Evolutionary conservation across 2,888 invertebrate species (phyloP).

Genomic region (Monochamus alternatus): DNA sequence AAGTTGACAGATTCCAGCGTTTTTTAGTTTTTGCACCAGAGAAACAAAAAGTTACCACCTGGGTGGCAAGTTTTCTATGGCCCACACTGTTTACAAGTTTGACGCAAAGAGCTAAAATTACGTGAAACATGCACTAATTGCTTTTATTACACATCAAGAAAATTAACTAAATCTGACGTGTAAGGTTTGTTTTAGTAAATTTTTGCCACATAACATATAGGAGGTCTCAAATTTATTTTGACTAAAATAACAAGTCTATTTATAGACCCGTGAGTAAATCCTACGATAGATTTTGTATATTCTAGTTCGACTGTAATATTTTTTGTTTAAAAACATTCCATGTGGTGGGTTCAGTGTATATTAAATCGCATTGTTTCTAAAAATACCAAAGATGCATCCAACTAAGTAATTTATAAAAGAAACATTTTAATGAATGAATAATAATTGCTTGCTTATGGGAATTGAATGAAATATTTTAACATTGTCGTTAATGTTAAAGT

Average conservation of each 20-base stretch:
- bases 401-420: no score
- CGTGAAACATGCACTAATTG: background rate
- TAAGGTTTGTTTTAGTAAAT: constrained; percentile 9
- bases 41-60: no score
- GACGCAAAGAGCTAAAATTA: no score
- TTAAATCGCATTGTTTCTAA: background rate
- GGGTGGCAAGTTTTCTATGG: no score
- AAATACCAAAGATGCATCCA: constrained; percentile 4
- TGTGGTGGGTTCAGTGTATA: background rate
- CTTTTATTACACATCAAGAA: background rate
- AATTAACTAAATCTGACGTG: background rate
- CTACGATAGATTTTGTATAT: constrained; percentile 5
- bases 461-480: background rate
- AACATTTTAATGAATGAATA: background rate
- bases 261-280: constrained; percentile 23
- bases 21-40: no score
- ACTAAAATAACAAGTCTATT: constrained; percentile 27
- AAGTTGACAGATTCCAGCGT: no score
- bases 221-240: constrained; percentile 26
- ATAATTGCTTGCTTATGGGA: background rate
- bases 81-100: no score
- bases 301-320: background rate
- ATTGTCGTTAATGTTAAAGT: background rate
- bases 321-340: constrained; percentile 12
- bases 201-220: constrained; percentile 25